These are phyloP conservation scores for Noctua janthe DNA, from an alignment of 2,888 invertebrate species.

Conservation along the genomic window DNA sequence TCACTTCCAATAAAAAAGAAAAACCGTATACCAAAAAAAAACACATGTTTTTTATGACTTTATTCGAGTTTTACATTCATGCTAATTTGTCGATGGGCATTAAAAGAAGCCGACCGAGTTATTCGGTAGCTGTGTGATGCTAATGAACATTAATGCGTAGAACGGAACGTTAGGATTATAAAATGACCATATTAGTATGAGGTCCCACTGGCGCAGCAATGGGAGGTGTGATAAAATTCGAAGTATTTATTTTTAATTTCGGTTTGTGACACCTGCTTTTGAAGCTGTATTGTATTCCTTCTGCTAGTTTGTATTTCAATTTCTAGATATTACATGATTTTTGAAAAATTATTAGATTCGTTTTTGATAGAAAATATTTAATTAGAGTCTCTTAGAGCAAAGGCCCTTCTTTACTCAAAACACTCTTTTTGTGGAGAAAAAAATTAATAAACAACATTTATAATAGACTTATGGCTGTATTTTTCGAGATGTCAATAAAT, in stretches of 20 bases:
- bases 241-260: constrained; percentile 33
- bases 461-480: neutral
- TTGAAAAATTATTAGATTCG: neutral
- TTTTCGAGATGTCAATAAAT: neutral
- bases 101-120: constrained; percentile 88
- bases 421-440: neutral
- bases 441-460: neutral
- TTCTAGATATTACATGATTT: neutral
- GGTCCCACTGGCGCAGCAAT: constrained; percentile 54
- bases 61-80: constrained; percentile 89
- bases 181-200: constrained; percentile 79
- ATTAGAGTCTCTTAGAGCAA: neutral
- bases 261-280: constrained; percentile 33
- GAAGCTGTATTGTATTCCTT: neutral
- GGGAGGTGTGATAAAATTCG: constrained; percentile 60
- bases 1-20: constrained; percentile 87
- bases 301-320: neutral
- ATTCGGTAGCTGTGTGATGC: constrained; percentile 88
- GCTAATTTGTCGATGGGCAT: constrained; percentile 89
- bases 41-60: constrained; percentile 86
- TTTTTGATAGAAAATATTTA: neutral
- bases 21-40: constrained; percentile 79
- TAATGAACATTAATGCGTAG: constrained; percentile 88
- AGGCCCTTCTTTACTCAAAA: neutral
- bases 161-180: constrained; percentile 78